phyloP scores from a whole-genome alignment of 2,888 invertebrate species.

The Pterostichus madidus region DNA sequence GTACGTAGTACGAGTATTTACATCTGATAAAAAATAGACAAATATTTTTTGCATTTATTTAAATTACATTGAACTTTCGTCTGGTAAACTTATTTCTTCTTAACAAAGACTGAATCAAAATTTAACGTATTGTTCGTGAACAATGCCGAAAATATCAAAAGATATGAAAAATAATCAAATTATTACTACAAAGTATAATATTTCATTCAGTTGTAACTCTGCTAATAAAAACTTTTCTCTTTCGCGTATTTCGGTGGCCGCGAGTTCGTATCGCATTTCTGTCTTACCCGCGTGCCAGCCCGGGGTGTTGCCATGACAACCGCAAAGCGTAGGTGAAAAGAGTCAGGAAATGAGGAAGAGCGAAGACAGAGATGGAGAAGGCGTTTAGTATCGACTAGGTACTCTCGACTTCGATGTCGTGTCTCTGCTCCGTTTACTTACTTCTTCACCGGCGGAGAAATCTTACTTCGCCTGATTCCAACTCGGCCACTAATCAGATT shows the following conservation, averaged over 20 bases:
- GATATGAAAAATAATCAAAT: slow-evolving; percentile 41
- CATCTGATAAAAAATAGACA: not conserved
- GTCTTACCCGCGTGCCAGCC: slow-evolving; percentile 28
- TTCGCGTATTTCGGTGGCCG: slow-evolving; percentile 35
- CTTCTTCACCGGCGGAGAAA: not conserved
- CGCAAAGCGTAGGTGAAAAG: slow-evolving; percentile 51
- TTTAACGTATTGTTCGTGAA: slow-evolving; percentile 5
- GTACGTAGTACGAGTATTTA: not conserved
- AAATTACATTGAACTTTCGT: not conserved
- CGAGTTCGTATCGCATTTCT: slow-evolving; percentile 40
- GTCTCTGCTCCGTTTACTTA: not conserved
- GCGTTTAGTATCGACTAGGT: slow-evolving; percentile 57
- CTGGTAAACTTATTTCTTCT: not conserved
- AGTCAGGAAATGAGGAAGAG: slow-evolving; percentile 57
- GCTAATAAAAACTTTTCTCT: slow-evolving; percentile 22
- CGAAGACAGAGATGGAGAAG: slow-evolving; percentile 32
- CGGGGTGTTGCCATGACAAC: slow-evolving; percentile 45
- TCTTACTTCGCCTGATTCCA: too few species aligned
- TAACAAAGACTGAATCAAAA: slow-evolving; percentile 4
- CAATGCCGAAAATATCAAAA: not conserved
- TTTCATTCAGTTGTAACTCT: slow-evolving; percentile 23
- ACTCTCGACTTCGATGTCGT: slow-evolving; percentile 14
- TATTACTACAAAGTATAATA: slow-evolving; percentile 44
- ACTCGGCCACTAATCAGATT: too few species aligned
- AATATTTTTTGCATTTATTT: not conserved